A percentile compares a stretch with the other conserved stretches of the same genome.
These are phyloP conservation scores for Solen grandis DNA, from an alignment of 1,140 invertebrate genomes.

Conservation along the genomic window DNA sequence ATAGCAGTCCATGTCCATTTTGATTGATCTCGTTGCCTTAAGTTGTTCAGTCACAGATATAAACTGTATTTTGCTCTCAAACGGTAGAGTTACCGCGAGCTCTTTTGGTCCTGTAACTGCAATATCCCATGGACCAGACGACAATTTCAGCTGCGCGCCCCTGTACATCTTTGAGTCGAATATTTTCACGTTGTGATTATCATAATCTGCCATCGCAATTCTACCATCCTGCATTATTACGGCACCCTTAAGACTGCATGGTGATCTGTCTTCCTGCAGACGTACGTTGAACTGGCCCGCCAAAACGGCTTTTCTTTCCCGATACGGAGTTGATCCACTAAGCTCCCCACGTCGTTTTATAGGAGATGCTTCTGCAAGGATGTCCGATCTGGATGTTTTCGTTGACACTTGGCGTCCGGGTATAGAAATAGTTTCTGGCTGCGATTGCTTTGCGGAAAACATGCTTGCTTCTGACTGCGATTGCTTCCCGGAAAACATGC, in stretches of 20 bases:
- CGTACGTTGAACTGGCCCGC: constrained; percentile 48
- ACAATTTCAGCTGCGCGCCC: constrained; percentile 29
- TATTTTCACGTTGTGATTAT: constrained; percentile 50
- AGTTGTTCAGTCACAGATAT: constrained; percentile 33
- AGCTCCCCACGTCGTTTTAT: constrained; percentile 37
- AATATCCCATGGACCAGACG: constrained; percentile 49
- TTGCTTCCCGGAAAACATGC: background rate
- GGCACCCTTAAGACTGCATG: constrained; percentile 41
- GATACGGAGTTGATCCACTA: background rate
- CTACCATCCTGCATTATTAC: constrained; percentile 34
- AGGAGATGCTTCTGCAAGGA: constrained; percentile 28
- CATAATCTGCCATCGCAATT: constrained; percentile 45
- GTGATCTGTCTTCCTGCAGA: constrained; percentile 25
- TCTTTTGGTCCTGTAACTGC: constrained; percentile 50
- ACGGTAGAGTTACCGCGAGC: constrained; percentile 42
- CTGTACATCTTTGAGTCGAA: constrained; percentile 50
- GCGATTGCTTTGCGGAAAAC: background rate
- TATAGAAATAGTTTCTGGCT: background rate
- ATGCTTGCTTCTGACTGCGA: background rate
- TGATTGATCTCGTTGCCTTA: constrained; percentile 41
- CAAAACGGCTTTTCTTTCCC: constrained; percentile 32
- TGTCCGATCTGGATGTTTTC: constrained; percentile 6
- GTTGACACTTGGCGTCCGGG: background rate
- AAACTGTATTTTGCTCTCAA: constrained; percentile 55
- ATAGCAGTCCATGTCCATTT: constrained; percentile 52